phyloP scores from a whole-genome alignment of 2,113 vertebrate genomes.

The Chaenogobius annularis region DNA sequence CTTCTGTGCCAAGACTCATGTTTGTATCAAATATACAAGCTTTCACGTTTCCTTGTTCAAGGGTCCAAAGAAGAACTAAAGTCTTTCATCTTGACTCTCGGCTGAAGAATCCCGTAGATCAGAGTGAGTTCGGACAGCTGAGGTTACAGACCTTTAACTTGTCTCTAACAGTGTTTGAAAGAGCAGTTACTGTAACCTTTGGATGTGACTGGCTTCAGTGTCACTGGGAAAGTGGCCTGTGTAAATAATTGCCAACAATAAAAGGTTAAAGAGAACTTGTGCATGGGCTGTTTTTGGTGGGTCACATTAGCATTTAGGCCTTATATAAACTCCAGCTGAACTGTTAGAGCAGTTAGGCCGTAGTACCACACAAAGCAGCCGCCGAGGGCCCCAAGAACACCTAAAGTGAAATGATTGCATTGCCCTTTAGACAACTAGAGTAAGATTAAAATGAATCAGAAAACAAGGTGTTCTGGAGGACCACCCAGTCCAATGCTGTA shows the following conservation, averaged over 20 bases:
- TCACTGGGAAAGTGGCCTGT: conserved; percentile 42
- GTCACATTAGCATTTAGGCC: not conserved
- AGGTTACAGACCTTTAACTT: not conserved
- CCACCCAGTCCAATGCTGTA: too few species aligned
- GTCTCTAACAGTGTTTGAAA: conserved; percentile 31
- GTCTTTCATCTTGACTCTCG: not conserved
- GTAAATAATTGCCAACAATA: conserved; percentile 78
- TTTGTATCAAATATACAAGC: not conserved
- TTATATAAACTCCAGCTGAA: too few species aligned
- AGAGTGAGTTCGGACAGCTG: not conserved
- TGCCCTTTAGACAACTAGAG: too few species aligned
- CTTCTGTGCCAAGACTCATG: not conserved
- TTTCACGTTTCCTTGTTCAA: not conserved
- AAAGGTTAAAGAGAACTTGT: conserved; percentile 22
- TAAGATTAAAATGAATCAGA: too few species aligned
- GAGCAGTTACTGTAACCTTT: conserved; percentile 5
- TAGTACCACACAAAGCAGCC: too few species aligned
- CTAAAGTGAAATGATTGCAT: too few species aligned
- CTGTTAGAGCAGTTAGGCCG: too few species aligned
- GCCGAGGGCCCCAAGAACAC: too few species aligned
- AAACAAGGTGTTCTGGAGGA: too few species aligned
- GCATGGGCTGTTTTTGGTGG: not conserved
- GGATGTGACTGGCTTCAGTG: conserved; percentile 24
- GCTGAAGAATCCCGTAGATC: not conserved
- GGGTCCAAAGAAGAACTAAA: conserved; percentile 6